Evolutionary conservation across 2,797 vertebrate species (phyloP).

Genomic region (Mus spretus): DNA sequence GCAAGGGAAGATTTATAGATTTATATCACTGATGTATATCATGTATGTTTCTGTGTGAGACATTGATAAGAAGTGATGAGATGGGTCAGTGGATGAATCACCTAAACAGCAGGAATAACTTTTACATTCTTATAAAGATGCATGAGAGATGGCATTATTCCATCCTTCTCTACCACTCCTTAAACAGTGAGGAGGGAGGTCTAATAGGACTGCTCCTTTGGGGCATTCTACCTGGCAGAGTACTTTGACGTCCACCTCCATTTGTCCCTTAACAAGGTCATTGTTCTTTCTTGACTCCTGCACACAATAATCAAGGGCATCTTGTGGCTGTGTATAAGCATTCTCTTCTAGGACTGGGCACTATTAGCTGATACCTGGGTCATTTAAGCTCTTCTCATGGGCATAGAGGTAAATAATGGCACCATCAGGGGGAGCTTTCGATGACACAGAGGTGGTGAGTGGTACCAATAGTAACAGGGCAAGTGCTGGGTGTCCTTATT

Average conservation of each 20-base stretch:
- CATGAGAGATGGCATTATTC: not conserved
- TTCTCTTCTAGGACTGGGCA: not conserved
- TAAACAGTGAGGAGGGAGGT: not conserved
- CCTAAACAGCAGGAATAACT: slow-evolving; percentile 14
- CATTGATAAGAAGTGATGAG: not conserved
- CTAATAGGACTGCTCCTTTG: not conserved
- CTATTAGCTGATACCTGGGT: not conserved
- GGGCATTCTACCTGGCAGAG: not conserved
- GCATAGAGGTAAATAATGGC: not conserved
- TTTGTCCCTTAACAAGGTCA: not conserved
- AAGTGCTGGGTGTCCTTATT: not conserved
- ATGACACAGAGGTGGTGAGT: not conserved
- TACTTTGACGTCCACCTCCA: not conserved
- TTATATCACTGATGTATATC: slow-evolving; percentile 2
- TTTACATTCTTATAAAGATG: slow-evolving; percentile 48
- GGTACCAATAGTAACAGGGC: not conserved
- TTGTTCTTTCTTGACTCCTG: not conserved
- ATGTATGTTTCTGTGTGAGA: not conserved
- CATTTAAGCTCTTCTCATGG: not conserved
- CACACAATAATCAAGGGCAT: not conserved
- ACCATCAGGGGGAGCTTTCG: not conserved
- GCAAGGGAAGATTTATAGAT: slow-evolving; percentile 53
- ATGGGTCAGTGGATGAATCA: not conserved
- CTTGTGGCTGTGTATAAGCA: not conserved
- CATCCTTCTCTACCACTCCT: not conserved